phyloP scores from a whole-genome alignment of 2,113 vertebrate genomes.

The Platysternon megacephalum region DNA sequence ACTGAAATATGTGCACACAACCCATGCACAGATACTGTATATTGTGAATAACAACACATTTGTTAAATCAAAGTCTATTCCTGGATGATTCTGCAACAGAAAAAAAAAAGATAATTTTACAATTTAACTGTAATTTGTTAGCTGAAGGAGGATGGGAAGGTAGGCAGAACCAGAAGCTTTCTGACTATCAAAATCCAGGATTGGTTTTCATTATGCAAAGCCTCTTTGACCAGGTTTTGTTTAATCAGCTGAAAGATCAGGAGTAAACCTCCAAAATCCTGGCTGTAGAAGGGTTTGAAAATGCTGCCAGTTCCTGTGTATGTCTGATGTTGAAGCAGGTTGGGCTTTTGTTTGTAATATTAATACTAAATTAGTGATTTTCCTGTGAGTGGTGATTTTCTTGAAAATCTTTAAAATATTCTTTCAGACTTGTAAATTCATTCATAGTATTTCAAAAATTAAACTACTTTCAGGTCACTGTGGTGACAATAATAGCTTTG shows the following conservation, averaged over 20 bases:
- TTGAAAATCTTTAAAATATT: background rate
- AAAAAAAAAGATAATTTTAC: background rate
- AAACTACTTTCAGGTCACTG: background rate
- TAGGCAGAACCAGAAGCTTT: background rate
- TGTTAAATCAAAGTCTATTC: background rate
- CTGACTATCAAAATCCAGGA: background rate
- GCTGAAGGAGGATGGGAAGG: background rate
- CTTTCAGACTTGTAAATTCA: constrained; percentile 6
- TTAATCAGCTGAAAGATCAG: background rate
- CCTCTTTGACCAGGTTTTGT: background rate
- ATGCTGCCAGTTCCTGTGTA: background rate
- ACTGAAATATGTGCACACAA: background rate
- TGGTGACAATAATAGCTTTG: constrained; percentile 14
- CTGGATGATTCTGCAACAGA: background rate
- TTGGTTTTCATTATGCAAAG: background rate
- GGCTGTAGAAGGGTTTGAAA: background rate
- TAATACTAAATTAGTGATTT: background rate
- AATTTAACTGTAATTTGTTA: background rate
- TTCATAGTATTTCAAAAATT: background rate
- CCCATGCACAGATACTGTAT: background rate
- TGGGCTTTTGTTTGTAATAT: background rate
- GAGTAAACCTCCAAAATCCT: background rate
- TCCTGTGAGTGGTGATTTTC: background rate
- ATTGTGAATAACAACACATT: background rate
- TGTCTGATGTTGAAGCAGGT: background rate